Evolutionary conservation across 2,113 vertebrate genomes (phyloP).

Genomic region (Micromys minutus): DNA sequence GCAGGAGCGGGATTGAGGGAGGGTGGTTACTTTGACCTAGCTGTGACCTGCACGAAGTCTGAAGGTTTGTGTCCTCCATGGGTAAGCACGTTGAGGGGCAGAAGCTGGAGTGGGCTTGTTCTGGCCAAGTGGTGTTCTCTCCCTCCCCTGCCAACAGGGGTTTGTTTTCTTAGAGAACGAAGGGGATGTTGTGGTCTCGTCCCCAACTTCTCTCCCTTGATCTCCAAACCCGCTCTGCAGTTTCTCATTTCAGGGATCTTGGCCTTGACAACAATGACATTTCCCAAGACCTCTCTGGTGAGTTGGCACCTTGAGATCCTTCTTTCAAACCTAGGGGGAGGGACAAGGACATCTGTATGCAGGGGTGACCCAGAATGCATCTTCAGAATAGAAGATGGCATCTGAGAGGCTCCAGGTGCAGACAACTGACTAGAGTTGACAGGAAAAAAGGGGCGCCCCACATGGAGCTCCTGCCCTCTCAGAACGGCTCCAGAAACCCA

Average conservation of each 20-base stretch:
- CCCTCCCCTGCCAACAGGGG: fast-evolving
- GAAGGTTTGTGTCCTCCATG: not conserved
- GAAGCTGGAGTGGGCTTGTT: no score
- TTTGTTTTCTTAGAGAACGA: not conserved
- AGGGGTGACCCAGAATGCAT: fast-evolving
- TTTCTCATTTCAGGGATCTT: slow-evolving; percentile 55
- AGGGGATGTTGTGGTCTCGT: not conserved
- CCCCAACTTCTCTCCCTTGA: not conserved
- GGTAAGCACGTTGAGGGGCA: fast-evolving
- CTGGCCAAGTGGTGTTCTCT: fast-evolving
- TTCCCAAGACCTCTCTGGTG: slow-evolving; percentile 35
- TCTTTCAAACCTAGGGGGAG: not conserved
- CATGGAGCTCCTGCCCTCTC: not conserved
- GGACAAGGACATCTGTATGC: no score
- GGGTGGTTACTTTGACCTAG: not conserved
- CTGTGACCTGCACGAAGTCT: no score
- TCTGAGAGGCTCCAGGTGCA: not conserved
- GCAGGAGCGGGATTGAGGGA: no score
- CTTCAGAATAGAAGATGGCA: not conserved
- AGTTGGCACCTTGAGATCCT: not conserved
- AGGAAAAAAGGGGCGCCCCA: not conserved
- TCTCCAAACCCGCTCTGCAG: slow-evolving; percentile 12
- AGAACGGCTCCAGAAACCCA: not conserved
- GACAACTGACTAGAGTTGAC: not conserved
- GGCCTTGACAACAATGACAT: fast-evolving